phyloP scores from a whole-genome alignment of 2,888 invertebrate genomes.

The Esperia sulphurella region DNA sequence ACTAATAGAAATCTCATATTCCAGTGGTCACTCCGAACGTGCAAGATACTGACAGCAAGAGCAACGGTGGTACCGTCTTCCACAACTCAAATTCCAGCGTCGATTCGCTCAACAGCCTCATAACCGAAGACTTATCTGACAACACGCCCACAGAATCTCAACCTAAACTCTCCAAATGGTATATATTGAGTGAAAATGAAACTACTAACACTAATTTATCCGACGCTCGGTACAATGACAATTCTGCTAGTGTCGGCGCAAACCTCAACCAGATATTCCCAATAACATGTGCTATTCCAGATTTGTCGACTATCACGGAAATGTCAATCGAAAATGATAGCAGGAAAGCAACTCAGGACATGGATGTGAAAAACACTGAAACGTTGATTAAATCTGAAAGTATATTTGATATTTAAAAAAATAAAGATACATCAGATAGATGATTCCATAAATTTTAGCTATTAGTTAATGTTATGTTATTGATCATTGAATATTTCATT shows the following conservation, averaged over 20 bases:
- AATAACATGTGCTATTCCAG: constrained; percentile 53
- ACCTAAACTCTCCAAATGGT: constrained; percentile 41
- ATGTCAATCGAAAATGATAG: constrained; percentile 33
- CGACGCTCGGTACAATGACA: constrained; percentile 10
- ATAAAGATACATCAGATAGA: not conserved
- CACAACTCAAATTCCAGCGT: constrained; percentile 26
- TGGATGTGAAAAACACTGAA: constrained; percentile 22
- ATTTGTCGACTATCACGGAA: constrained; percentile 66
- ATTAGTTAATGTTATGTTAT: not conserved
- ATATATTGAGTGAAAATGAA: constrained; percentile 62
- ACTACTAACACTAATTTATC: constrained; percentile 31
- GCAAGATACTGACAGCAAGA: too few species aligned
- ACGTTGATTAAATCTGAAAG: constrained; percentile 16
- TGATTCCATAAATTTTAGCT: not conserved
- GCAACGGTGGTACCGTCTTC: constrained; percentile 19
- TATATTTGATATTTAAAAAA: constrained; percentile 17
- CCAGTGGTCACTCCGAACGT: too few species aligned
- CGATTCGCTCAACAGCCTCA: constrained; percentile 36
- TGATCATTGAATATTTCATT: not conserved
- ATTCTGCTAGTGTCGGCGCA: constrained; percentile 30
- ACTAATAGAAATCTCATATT: too few species aligned
- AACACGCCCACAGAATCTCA: constrained; percentile 15
- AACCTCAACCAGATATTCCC: constrained; percentile 60
- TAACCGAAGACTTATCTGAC: constrained; percentile 63
- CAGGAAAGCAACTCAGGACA: constrained; percentile 25